phyloP scores from a whole-genome alignment of 2,797 vertebrate species.

The Nyctibius grandis region DNA sequence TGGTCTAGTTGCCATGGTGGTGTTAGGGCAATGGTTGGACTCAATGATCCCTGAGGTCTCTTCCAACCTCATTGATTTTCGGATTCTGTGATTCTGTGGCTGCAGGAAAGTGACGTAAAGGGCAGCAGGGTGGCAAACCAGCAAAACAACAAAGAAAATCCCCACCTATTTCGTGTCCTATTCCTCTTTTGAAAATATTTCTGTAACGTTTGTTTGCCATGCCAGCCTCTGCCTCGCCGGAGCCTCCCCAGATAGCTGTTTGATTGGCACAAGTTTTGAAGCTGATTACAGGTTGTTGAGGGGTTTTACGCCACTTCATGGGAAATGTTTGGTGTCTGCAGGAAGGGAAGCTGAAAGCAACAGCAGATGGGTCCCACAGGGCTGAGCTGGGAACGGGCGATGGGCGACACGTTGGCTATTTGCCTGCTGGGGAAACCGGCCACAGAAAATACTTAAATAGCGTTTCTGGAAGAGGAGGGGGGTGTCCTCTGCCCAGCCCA shows the following conservation, averaged over 20 bases:
- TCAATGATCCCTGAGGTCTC: too few relatives aligned
- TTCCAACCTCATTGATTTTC: too few relatives aligned
- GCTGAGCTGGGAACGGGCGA: background rate
- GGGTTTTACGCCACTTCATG: background rate
- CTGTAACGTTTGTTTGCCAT: background rate
- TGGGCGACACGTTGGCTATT: background rate
- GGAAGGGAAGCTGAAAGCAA: background rate
- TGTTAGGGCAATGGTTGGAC: too few relatives aligned
- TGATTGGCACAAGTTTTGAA: background rate
- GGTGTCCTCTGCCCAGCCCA: rapidly evolving
- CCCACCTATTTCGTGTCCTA: background rate
- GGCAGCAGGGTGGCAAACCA: background rate
- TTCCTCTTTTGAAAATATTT: background rate
- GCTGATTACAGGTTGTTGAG: background rate
- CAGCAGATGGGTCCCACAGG: rapidly evolving
- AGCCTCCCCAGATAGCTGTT: background rate
- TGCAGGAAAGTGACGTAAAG: too few relatives aligned
- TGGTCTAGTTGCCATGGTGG: too few relatives aligned
- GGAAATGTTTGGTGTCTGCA: background rate
- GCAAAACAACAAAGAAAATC: background rate
- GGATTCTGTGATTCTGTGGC: too few relatives aligned
- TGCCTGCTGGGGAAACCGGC: background rate
- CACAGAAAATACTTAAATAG: background rate
- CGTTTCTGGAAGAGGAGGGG: background rate
- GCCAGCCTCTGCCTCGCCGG: background rate